Evolutionary conservation across 2,797 vertebrate genomes (phyloP).

Genomic region (Cottoperca gobio): DNA sequence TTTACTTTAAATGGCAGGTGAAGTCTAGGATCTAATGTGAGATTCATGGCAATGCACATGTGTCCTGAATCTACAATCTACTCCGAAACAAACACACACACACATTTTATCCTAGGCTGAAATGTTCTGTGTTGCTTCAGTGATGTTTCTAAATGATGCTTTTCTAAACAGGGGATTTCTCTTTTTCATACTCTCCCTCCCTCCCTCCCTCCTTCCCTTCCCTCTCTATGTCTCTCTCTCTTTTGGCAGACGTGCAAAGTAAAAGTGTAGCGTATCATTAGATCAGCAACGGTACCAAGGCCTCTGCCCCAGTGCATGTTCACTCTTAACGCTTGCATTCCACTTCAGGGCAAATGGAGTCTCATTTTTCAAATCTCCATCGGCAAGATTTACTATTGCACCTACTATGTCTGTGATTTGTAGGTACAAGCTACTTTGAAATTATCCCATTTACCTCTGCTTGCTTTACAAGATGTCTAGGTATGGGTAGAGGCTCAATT

Average conservation of each 20-base stretch:
- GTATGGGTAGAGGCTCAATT: neutral
- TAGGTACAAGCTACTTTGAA: constrained; percentile 58
- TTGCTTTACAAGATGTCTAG: too few species aligned
- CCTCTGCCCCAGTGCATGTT: constrained; percentile 61
- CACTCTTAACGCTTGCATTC: constrained; percentile 72
- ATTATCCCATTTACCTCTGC: constrained; percentile 26
- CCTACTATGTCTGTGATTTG: constrained; percentile 71
- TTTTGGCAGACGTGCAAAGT: constrained; percentile 57
- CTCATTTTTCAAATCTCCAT: constrained; percentile 59
- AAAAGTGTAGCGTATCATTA: constrained; percentile 70
- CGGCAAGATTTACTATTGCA: constrained; percentile 65
- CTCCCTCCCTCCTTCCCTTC: neutral
- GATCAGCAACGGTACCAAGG: constrained; percentile 62
- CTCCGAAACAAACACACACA: constrained; percentile 35
- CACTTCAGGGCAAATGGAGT: constrained; percentile 58
- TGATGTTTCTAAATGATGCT: constrained; percentile 25
- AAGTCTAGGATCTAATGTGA: constrained; percentile 34
- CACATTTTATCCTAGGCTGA: constrained; percentile 12
- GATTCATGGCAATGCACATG: constrained; percentile 18
- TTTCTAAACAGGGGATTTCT: constrained; percentile 33
- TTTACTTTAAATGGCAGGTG: constrained; percentile 63
- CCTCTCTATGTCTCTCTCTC: neutral
- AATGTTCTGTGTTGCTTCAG: neutral
- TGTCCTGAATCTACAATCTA: constrained; percentile 28
- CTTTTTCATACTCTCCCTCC: constrained; percentile 21